Conservation (phyloP, 2,888 invertebrate genomes). For the Lochmaea crataegi region DNA sequence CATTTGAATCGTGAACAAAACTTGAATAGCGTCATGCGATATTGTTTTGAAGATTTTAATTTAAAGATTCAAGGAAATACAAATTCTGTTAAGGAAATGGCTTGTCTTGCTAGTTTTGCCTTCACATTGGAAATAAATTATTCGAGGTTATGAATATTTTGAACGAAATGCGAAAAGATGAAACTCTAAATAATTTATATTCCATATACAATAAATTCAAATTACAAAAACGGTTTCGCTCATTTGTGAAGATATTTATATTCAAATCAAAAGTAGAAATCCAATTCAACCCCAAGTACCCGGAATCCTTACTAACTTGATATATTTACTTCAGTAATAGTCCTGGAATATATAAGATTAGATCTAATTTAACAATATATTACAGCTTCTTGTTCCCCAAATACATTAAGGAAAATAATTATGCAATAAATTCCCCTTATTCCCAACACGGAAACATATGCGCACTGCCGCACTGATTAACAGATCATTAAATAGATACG, state of each 20-base stretch:
- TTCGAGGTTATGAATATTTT: conserved; percentile 19
- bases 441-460: conserved; percentile 16
- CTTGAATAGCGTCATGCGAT: conserved; percentile 22
- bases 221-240: too few species aligned
- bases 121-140: conserved; percentile 15
- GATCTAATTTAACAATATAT: conserved; percentile 31
- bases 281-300: neutral
- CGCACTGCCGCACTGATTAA: conserved; percentile 26
- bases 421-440: conserved; percentile 29
- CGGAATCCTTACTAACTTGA: neutral
- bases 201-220: too few species aligned
- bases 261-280: neutral
- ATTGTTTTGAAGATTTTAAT: conserved; percentile 32
- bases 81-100: conserved; percentile 23
- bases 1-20: conserved; percentile 34
- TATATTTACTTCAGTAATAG: conserved; percentile 8
- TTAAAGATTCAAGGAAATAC: conserved; percentile 9
- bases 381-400: conserved; percentile 20
- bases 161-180: neutral
- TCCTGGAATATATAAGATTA: conserved; percentile 11
- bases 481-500: conserved; percentile 22
- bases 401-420: conserved; percentile 35
- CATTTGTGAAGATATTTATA: neutral
- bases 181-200: neutral
- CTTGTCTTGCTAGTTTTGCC: conserved; percentile 5